Evolutionary conservation across 1,140 invertebrate genomes (phyloP), one percentile per base, ranked within the genome.

Genomic region (Geopemphigus sp.): DNA sequence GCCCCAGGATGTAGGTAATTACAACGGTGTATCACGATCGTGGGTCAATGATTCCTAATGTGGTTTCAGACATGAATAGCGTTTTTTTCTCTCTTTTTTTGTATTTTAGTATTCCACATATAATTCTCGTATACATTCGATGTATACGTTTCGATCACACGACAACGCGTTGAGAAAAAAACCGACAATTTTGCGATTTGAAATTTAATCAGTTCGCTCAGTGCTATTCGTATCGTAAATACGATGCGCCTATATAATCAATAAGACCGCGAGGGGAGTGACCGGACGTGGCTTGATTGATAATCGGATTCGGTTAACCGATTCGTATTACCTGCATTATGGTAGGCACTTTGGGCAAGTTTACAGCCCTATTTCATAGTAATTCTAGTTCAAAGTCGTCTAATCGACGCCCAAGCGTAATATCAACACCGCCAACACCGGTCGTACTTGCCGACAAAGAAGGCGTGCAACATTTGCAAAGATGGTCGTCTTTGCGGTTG

Each of bases 1-100:
- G 32, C 39, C 57, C 32, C 54, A 63, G 74, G 74, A 78, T 50
- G 74, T 78, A 26, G 57, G 57, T 78, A 78, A 78, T 78, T 78
- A 78, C 74, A 45, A 59, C 74, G 74, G 57, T 59, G 39, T 59
- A 47, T 57, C 74, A 78, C 74, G 74, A 78, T 78, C 74, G 57
- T 26, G 57, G 74, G 74, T 78, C 74, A 78, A 78, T 63, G 74
- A 47, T 78, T 78, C 74, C 74, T 78, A 78, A 63, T 59, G 57
- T 63, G 39, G 54, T 63, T 57, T 22, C 56, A 45, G 22, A 47
- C 32, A 19, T 61, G 24, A 63, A 39, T 15, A 45, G 39, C 26
- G 50, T 72, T 72, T 53, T 4, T 39, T 39, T 39, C 8, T 39
- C 8, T 8, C 8, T 39, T 39, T 8, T 39, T 54, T 54, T 54